Conservation (phyloP, 2,113 vertebrate genomes). For the Hippocampus mohnikei region DNA sequence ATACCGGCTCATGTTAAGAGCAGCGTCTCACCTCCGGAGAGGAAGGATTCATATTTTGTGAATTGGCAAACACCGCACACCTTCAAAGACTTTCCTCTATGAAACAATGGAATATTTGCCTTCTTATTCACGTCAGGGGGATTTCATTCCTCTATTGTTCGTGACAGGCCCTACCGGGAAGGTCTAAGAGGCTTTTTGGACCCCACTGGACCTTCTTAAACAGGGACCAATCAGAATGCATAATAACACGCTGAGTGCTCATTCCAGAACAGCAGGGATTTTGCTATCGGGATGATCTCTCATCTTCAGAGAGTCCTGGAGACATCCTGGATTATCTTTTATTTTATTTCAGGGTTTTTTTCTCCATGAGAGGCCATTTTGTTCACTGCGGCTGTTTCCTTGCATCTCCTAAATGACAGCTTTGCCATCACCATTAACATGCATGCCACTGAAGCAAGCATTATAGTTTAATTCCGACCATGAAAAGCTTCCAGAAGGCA, state of each 20-base stretch:
- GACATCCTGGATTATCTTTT: slow-evolving; percentile 37
- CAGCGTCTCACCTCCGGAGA: slow-evolving; percentile 69
- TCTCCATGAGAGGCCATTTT: slow-evolving; percentile 66
- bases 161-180: slow-evolving; percentile 49
- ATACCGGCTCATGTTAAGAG: slow-evolving; percentile 72
- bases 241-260: slow-evolving; percentile 55
- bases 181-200: slow-evolving; percentile 65
- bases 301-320: slow-evolving; percentile 51
- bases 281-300: slow-evolving; percentile 54
- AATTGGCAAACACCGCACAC: slow-evolving; percentile 55
- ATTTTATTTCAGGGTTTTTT: not conserved
- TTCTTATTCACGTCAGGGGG: slow-evolving; percentile 52
- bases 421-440: slow-evolving; percentile 65
- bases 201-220: slow-evolving; percentile 63
- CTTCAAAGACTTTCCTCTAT: slow-evolving; percentile 70
- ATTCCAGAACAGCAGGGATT: slow-evolving; percentile 55
- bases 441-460: slow-evolving; percentile 68
- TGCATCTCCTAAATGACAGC: slow-evolving; percentile 66
- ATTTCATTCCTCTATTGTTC: slow-evolving; percentile 67
- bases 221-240: slow-evolving; percentile 59
- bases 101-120: slow-evolving; percentile 69
- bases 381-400: slow-evolving; percentile 59
- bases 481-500: slow-evolving; percentile 72
- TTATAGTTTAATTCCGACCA: slow-evolving; percentile 75
- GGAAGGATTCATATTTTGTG: slow-evolving; percentile 68